Evolutionary conservation across 2,888 invertebrate genomes (phyloP).

Genomic region (Dolomedes plantarius): DNA sequence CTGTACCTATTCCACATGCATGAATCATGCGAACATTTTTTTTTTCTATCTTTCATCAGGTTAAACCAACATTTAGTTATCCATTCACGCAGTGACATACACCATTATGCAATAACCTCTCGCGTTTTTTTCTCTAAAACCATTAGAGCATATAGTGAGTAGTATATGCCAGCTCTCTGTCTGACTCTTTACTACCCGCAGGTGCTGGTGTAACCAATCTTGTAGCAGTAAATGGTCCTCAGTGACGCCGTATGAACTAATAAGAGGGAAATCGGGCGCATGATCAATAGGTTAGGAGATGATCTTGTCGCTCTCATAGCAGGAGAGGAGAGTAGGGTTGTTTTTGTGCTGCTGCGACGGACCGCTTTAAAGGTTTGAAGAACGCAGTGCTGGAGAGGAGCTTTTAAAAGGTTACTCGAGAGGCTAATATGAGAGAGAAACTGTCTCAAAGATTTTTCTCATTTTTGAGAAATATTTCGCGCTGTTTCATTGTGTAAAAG

Average conservation of each 20-base stretch:
- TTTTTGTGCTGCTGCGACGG: constrained; percentile 32
- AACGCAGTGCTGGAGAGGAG: neutral
- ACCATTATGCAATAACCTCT: neutral
- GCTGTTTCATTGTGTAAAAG: too few species aligned
- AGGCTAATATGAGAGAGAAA: too few species aligned
- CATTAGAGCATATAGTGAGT: neutral
- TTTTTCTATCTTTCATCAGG: too few species aligned
- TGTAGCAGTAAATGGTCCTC: constrained; percentile 12
- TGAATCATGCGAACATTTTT: too few species aligned
- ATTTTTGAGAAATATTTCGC: too few species aligned
- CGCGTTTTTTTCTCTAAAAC: neutral
- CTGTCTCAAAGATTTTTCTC: too few species aligned
- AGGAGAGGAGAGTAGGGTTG: constrained; percentile 14
- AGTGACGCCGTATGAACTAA: constrained; percentile 32
- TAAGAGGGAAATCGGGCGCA: constrained; percentile 37
- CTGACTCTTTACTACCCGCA: too few species aligned
- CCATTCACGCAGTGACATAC: too few species aligned
- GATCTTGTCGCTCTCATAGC: constrained; percentile 30
- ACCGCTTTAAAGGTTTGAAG: neutral
- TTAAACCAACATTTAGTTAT: too few species aligned
- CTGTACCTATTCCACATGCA: too few species aligned
- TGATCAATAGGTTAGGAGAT: constrained; percentile 9
- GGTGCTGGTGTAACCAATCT: neutral
- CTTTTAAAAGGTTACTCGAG: neutral
- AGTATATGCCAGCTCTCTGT: too few species aligned